Evolutionary conservation across 2,113 vertebrate species (phyloP).

Genomic region (Channa argus): DNA sequence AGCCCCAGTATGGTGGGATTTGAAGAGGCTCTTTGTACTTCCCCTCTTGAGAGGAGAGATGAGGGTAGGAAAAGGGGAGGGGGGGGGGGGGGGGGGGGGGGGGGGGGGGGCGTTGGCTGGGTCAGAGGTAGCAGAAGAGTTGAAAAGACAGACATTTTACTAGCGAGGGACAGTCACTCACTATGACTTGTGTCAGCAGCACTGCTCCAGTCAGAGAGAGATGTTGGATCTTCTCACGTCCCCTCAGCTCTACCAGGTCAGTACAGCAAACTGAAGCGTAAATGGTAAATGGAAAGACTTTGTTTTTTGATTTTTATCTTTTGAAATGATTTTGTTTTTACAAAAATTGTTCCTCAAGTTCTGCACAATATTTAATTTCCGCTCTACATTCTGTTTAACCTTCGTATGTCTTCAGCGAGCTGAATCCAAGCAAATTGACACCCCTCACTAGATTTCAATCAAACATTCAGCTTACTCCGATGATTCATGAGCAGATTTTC

Average conservation of each 20-base stretch:
- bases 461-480: not conserved
- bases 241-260: constrained; percentile 44
- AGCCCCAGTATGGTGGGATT: constrained; percentile 22
- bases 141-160: constrained; percentile 43
- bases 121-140: constrained; percentile 50
- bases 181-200: constrained; percentile 61
- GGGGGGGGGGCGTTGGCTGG: not conserved
- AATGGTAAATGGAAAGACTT: not conserved
- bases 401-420: not conserved
- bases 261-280: constrained; percentile 1
- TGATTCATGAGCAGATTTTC: not conserved
- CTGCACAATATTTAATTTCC: not conserved
- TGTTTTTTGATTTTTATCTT: no score
- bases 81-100: not conserved
- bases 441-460: not conserved
- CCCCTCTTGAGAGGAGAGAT: constrained; percentile 33
- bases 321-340: no score
- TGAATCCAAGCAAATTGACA: not conserved
- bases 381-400: no score
- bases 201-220: constrained; percentile 34
- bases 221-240: constrained; percentile 38
- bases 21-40: constrained; percentile 74
- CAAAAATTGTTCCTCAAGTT: not conserved
- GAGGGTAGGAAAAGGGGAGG: not conserved
- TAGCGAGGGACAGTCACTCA: constrained; percentile 20